Evolutionary conservation across 2,797 vertebrate genomes (phyloP), one percentile per base, ranked within the genome.

Genomic region (Tapera naevia): DNA sequence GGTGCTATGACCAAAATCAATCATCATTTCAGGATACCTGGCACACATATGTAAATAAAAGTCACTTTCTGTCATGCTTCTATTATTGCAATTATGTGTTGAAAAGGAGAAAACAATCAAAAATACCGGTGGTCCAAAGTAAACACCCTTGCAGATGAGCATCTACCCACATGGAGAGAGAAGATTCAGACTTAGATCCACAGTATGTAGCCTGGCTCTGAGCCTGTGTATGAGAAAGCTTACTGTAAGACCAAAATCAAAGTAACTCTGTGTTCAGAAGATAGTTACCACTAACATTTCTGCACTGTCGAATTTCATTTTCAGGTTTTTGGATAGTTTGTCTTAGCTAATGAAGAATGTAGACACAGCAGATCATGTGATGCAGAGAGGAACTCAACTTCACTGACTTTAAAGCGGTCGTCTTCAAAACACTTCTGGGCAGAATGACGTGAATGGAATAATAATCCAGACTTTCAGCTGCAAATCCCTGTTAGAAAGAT

Each of bases 221-320:
- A 57, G 48, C 80, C 85, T 88, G 0, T 30, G 39, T 60, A 60
- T 73, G 58, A 83, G 57, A 88, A 81, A 78, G 23, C 75, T 88
- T 89, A 67, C 60, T 91, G 46, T 83, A 92, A 89, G 57, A 85
- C n/a, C 35, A 76, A 91, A 95, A 91, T 85, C 33, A 73, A 85
- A 94, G 93, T 76, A 82, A 58, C 32, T 84, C 62, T 61, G 39
- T 65, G 73, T 89, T 93, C 60, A 74, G 56, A 76, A 85, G 51
- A 27, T 30, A 78, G 91, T 50, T 93, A 78, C 32, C 69, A 73
- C 74, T 92, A 91, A 87, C 1, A 41, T 89, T 74, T 83, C 75
- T 57, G 17, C 48, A 58, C 8, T 4, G 8, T 32, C 87, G 88
- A 88, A 95, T 89, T 91, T 73, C 1, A 48, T 92, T 85, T 93